Evolutionary conservation across 2,888 invertebrate species (phyloP), one percentile per base, ranked within the genome.

Genomic region (Drosophila testacea): DNA sequence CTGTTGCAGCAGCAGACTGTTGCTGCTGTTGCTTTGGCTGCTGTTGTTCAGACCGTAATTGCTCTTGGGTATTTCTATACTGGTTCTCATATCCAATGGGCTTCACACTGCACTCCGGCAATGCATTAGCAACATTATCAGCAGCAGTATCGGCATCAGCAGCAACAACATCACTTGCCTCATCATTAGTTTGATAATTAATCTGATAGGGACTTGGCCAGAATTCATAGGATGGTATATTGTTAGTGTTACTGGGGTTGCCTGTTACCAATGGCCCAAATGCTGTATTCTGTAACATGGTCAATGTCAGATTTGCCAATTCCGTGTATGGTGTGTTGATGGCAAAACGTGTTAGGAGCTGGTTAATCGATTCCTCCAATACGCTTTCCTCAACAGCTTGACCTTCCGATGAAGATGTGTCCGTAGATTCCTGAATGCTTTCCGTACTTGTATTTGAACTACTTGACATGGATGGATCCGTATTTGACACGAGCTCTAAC

Each of bases 21-120:
- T 32, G 52, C 11, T 41, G 9, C 6, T 16, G 36, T 1, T 55
- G 41, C n/a, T n/a, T n/a, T n/a, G n/a, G 52, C 11, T 41, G 9
- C 6, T 16, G 36, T 1, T 55, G 41, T 6, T 11, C 11, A 4
- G 22, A 4, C 11, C 13, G n/a, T 4, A 16, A 9, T 28, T 38
- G 22, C 16, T 42, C 42, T 11, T 36, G 38, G 5, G 11, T 36
- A 6, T 11, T 32, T 32, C 51, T 69, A 41, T 27, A 41, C 28
- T 57, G 73, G 38, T 47, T 46, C 57, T 79, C 79, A 59, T 64
- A 74, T 16, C 79, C 82, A 44, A 79, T 74, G 7, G 79, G 79
- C n/a, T 65, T 73, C 11, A 78, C 4, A 9, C 6, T 13, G 42
- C 28, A 16, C 11, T 51, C 39, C 0, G 63, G 51, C 7, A 36